These are phyloP conservation scores for Gari tellinella DNA, from an alignment of 2,888 invertebrate genomes.

Conservation along the genomic window DNA sequence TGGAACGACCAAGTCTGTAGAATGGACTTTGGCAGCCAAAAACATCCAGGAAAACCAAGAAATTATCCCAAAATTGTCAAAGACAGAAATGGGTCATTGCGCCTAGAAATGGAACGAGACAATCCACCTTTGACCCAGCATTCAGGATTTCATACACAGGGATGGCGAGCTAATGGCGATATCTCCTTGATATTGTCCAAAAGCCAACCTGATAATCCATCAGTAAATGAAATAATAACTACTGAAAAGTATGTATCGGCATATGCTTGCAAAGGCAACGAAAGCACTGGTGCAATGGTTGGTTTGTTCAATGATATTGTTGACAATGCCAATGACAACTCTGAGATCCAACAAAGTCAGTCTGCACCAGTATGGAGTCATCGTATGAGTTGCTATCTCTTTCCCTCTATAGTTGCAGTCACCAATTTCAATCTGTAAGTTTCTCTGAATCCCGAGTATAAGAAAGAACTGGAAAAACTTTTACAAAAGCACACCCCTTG, in stretches of 20 bases:
- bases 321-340: constrained; percentile 25
- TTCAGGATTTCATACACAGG: constrained; percentile 63
- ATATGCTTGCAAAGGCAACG: constrained; percentile 65
- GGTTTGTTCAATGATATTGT: constrained; percentile 54
- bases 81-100: constrained; percentile 58
- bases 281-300: constrained; percentile 50
- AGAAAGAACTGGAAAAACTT: constrained; percentile 21
- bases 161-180: constrained; percentile 64
- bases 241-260: constrained; percentile 51
- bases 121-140: constrained; percentile 64
- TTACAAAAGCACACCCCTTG: constrained; percentile 51
- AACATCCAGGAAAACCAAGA: constrained; percentile 25
- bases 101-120: constrained; percentile 66
- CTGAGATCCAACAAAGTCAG: constrained; percentile 25
- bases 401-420: constrained; percentile 54
- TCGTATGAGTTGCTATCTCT: constrained; percentile 34
- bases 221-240: constrained; percentile 40
- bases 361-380: constrained; percentile 56
- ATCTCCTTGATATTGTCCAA: constrained; percentile 65
- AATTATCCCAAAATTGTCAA: constrained; percentile 44
- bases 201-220: constrained; percentile 61
- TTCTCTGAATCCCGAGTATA: constrained; percentile 43
- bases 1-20: constrained; percentile 25
- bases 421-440: too few species aligned
- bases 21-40: constrained; percentile 46